phyloP scores from a whole-genome alignment of 2,888 invertebrate genomes.

The Pasiphila rectangulata region DNA sequence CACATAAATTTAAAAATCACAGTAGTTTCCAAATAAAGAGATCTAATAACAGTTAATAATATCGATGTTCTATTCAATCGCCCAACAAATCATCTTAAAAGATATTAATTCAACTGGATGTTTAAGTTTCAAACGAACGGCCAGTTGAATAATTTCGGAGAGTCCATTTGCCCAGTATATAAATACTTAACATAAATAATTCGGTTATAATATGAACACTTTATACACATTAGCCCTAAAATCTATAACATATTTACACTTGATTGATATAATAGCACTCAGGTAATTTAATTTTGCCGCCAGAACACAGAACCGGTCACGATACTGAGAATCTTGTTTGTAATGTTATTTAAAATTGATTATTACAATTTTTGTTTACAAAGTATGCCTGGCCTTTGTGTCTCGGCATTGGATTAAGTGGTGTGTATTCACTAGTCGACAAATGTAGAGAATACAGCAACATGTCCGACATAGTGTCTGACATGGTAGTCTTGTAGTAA shows the following conservation, averaged over 20 bases:
- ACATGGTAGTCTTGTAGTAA: too few relatives aligned
- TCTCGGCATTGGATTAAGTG: not conserved
- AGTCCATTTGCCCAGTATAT: slow-evolving; percentile 5
- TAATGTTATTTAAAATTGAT: too few relatives aligned
- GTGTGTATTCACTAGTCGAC: not conserved
- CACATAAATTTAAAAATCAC: slow-evolving; percentile 68
- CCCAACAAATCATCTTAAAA: slow-evolving; percentile 3
- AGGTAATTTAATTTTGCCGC: slow-evolving; percentile 1
- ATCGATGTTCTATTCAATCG: slow-evolving; percentile 19
- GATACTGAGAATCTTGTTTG: too few relatives aligned
- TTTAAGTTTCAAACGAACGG: slow-evolving; percentile 4
- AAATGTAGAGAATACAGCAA: too few relatives aligned
- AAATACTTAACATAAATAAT: slow-evolving; percentile 34
- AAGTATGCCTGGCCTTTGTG: too few relatives aligned
- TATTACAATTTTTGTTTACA: too few relatives aligned
- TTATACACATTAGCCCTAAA: slow-evolving; percentile 47
- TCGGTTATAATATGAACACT: slow-evolving; percentile 39
- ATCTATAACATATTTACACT: slow-evolving; percentile 48
- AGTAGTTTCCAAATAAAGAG: slow-evolving; percentile 60
- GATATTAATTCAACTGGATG: not conserved
- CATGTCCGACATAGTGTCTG: too few relatives aligned
- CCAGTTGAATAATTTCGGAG: not conserved
- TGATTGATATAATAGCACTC: slow-evolving; percentile 12
- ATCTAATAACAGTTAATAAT: slow-evolving; percentile 46
- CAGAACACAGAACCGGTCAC: not conserved